Percentiles rank a stretch among this genome's conserved stretches.
These are phyloP conservation scores for Fundulus diaphanus DNA, from an alignment of 2,797 vertebrate species.

Conservation along the genomic window DNA sequence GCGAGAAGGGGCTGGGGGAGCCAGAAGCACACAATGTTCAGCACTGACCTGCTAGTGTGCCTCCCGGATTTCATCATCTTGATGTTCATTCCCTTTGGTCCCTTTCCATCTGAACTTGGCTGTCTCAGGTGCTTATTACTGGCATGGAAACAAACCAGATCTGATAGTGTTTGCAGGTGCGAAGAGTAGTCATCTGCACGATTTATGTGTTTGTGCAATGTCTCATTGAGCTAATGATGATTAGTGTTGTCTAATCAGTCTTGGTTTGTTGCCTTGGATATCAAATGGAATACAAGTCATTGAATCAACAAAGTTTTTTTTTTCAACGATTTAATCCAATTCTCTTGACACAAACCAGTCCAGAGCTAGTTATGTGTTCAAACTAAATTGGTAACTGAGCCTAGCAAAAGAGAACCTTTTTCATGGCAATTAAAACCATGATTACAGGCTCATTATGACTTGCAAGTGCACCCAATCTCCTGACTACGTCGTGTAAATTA, in stretches of 20 bases:
- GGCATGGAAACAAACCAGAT: conserved; percentile 32
- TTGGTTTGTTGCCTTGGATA: background rate
- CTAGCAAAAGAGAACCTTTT: background rate
- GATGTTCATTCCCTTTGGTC: conserved; percentile 56
- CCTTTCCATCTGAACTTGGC: conserved; percentile 45
- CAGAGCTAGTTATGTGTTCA: background rate
- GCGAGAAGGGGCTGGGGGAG: conserved; percentile 23
- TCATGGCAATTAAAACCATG: background rate
- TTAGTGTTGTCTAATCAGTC: no score
- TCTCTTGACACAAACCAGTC: background rate
- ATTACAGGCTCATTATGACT: conserved; percentile 3
- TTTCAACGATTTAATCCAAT: background rate
- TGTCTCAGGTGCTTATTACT: conserved; percentile 34
- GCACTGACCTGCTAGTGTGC: conserved; percentile 55
- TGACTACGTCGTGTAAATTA: background rate
- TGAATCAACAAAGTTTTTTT: background rate
- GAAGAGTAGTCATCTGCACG: conserved; percentile 25
- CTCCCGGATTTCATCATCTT: conserved; percentile 43
- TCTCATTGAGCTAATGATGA: background rate
- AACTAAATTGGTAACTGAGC: background rate
- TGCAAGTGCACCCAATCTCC: background rate
- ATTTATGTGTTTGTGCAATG: conserved; percentile 9
- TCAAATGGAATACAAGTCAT: background rate
- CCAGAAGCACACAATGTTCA: conserved; percentile 64
- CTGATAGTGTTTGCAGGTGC: conserved; percentile 41